phyloP scores from a whole-genome alignment of 2,888 invertebrate genomes.

The Calephelis perditalis region DNA sequence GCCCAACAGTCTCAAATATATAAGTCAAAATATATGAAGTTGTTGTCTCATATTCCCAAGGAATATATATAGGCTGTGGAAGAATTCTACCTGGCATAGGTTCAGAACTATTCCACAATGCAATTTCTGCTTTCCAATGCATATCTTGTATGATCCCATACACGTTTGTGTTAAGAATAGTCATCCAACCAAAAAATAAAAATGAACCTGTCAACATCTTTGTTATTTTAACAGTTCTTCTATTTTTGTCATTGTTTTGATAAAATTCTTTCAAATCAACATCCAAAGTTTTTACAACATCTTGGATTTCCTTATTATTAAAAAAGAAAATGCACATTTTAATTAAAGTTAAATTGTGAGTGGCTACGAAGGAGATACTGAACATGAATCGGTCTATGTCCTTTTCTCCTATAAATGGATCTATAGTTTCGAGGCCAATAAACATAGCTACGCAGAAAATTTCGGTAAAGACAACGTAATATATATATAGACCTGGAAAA shows the following conservation, averaged over 20 bases:
- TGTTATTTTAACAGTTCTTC: constrained; percentile 46
- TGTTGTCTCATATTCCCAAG: constrained; percentile 63
- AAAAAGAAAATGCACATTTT: constrained; percentile 66
- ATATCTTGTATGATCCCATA: constrained; percentile 61
- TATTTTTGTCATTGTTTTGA: constrained; percentile 52
- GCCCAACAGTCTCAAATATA: constrained; percentile 56
- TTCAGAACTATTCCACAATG: constrained; percentile 44
- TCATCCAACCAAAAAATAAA: constrained; percentile 65
- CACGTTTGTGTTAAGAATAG: constrained; percentile 57
- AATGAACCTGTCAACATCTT: constrained; percentile 55
- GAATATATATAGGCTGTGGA: constrained; percentile 67
- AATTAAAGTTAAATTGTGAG: constrained; percentile 63
- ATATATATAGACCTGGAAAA: constrained; percentile 58
- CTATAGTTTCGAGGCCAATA: constrained; percentile 66
- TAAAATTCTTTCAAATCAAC: constrained; percentile 54
- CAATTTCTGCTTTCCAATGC: constrained; percentile 52
- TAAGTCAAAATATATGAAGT: constrained; percentile 54
- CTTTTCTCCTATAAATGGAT: constrained; percentile 66
- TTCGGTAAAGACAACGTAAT: constrained; percentile 58
- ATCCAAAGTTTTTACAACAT: constrained; percentile 56
- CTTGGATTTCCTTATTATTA: constrained; percentile 58
- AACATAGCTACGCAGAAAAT: constrained; percentile 63
- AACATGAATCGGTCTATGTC: constrained; percentile 69
- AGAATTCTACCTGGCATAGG: constrained; percentile 45
- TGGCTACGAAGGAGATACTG: constrained; percentile 67